Conservation (phyloP, 2,113 vertebrate genomes). For the Lipotes vexillifer region DNA sequence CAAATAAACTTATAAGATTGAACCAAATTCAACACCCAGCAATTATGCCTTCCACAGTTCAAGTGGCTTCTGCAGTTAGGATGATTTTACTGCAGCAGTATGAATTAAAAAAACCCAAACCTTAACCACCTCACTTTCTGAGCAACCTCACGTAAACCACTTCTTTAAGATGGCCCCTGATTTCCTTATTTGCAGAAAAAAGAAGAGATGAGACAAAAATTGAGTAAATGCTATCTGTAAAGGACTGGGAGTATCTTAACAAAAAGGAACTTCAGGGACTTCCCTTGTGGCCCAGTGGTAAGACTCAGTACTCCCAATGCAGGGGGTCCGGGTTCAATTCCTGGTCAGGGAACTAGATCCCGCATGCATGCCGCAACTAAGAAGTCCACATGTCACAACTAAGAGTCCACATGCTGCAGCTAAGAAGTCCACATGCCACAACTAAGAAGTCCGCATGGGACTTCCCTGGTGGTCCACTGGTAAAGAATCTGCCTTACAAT, state of each 20-base stretch:
- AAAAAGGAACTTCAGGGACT: background rate
- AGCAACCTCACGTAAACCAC: background rate
- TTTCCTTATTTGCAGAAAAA: background rate
- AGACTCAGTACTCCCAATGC: too few species aligned
- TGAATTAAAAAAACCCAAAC: background rate
- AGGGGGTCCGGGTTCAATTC: too few species aligned
- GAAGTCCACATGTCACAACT: too few species aligned
- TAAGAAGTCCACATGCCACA: too few species aligned
- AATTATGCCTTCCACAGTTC: background rate
- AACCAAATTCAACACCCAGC: background rate
- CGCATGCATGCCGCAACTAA: too few species aligned
- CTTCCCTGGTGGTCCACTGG: too few species aligned
- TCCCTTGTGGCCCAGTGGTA: too few species aligned
- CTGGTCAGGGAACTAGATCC: too few species aligned
- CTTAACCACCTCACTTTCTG: background rate
- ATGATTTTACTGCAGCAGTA: background rate
- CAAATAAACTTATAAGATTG: background rate
- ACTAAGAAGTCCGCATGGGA: too few species aligned
- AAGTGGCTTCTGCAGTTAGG: background rate
- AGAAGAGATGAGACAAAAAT: background rate
- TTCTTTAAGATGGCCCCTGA: background rate
- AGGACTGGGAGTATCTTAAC: background rate
- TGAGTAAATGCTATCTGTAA: background rate
- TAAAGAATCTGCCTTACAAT: too few species aligned
- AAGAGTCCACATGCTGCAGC: too few species aligned